Percentiles rank a stretch among this genome's conserved stretches.
Evolutionary conservation across 2,797 vertebrate genomes (phyloP).

Genomic region (Sardinella longiceps): DNA sequence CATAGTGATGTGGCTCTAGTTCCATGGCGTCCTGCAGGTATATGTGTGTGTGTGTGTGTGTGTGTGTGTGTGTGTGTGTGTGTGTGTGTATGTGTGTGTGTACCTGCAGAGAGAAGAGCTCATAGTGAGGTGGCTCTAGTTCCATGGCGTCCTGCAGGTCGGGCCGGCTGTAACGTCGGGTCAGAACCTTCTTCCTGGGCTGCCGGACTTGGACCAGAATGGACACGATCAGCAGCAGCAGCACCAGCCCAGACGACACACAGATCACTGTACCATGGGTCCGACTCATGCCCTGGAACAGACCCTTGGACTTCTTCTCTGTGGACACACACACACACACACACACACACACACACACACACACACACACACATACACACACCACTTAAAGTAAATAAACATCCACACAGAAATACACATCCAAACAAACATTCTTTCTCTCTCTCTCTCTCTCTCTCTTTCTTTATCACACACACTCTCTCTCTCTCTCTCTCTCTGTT

Average conservation of each 20-base stretch:
- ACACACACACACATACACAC: conserved; percentile 9
- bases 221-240: conserved; percentile 90
- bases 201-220: conserved; percentile 93
- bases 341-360: neutral
- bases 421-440: neutral
- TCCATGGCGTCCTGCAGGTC: neutral
- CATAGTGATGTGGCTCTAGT: conserved; percentile 93
- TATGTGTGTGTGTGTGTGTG: too few species aligned
- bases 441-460: too few species aligned
- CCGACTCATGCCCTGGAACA: conserved; percentile 89
- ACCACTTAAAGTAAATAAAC: neutral
- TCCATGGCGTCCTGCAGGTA: conserved; percentile 48
- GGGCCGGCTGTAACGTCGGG: conserved; percentile 67
- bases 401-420: neutral
- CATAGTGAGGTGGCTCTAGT: neutral
- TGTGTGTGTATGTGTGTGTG: too few species aligned
- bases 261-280: conserved; percentile 91
- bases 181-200: conserved; percentile 91
- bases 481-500: too few species aligned
- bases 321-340: conserved; percentile 27
- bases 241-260: conserved; percentile 87
- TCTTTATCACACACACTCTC: too few species aligned
- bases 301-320: conserved; percentile 86
- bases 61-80: too few species aligned
- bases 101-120: neutral